Evolutionary conservation across 2,113 vertebrate genomes (phyloP).

Genomic region (Mesoclemmys tuberculata): DNA sequence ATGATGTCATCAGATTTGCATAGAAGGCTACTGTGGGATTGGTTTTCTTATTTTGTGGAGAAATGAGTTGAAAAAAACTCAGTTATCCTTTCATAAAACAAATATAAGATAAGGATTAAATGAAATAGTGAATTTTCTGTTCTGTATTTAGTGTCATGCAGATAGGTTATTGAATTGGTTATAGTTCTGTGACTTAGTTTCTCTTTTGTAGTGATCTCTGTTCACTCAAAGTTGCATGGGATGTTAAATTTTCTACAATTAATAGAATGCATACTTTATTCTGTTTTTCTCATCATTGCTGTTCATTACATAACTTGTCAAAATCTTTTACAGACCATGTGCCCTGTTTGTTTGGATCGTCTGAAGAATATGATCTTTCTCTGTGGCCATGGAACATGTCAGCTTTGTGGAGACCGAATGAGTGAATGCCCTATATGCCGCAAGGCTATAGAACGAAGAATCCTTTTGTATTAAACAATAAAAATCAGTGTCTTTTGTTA

Average conservation of each 20-base stretch:
- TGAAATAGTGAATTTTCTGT: background rate
- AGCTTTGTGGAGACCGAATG: slow-evolving; percentile 98
- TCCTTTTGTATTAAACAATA: slow-evolving; percentile 90
- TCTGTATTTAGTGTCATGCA: background rate
- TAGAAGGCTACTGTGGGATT: background rate
- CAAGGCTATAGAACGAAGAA: slow-evolving; percentile 97
- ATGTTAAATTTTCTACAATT: background rate
- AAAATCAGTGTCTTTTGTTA: slow-evolving; percentile 30
- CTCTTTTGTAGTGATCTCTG: background rate
- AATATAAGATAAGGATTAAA: background rate
- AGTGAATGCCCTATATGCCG: slow-evolving; percentile 99
- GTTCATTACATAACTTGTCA: slow-evolving; percentile 14
- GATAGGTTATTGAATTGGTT: background rate
- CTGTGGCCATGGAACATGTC: slow-evolving; percentile 97
- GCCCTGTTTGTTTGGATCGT: slow-evolving; percentile 98
- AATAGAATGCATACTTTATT: background rate
- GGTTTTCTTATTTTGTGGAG: background rate
- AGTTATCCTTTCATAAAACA: background rate
- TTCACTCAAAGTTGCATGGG: accelerated
- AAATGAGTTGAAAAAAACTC: background rate
- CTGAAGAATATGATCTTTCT: slow-evolving; percentile 99
- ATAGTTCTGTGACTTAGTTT: background rate
- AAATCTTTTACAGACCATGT: slow-evolving; percentile 91
- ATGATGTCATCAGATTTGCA: background rate
- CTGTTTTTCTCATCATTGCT: background rate